Conservation (phyloP, 2,113 vertebrate genomes). For the Rallus limicola region DNA sequence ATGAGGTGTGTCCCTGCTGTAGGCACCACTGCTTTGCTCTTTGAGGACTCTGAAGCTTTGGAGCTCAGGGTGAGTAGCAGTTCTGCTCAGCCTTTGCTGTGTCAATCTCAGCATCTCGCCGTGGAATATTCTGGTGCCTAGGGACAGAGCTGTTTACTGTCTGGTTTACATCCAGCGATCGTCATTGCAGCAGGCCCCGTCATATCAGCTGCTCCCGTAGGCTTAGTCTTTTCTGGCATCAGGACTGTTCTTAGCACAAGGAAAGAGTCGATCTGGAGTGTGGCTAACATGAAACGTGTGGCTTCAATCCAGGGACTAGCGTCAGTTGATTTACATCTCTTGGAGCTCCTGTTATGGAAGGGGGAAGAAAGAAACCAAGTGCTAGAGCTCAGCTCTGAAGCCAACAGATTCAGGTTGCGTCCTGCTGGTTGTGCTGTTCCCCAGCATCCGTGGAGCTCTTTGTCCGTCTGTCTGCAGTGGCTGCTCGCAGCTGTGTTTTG, state of each 20-base stretch:
- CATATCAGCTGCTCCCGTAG: neutral
- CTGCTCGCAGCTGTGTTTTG: constrained; percentile 26
- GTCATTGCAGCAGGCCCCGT: neutral
- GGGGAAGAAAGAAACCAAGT: neutral
- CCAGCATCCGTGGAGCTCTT: neutral
- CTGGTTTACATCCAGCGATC: neutral
- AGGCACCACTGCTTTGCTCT: neutral
- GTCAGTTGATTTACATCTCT: neutral
- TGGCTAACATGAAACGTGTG: neutral
- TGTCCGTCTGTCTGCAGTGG: neutral
- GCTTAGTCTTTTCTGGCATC: neutral
- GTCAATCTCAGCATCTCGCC: neutral
- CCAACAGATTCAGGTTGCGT: neutral
- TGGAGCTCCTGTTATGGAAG: neutral
- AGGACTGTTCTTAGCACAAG: neutral
- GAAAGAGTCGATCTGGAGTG: neutral
- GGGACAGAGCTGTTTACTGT: neutral
- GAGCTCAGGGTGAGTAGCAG: neutral
- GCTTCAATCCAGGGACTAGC: neutral
- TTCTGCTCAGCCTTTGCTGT: neutral
- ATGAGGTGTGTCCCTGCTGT: neutral
- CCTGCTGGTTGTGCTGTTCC: constrained; percentile 41
- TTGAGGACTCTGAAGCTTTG: neutral
- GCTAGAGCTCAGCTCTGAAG: neutral
- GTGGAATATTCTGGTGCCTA: neutral